phyloP scores from a whole-genome alignment of 2,113 vertebrate genomes.

The Pituophis catenifer region DNA sequence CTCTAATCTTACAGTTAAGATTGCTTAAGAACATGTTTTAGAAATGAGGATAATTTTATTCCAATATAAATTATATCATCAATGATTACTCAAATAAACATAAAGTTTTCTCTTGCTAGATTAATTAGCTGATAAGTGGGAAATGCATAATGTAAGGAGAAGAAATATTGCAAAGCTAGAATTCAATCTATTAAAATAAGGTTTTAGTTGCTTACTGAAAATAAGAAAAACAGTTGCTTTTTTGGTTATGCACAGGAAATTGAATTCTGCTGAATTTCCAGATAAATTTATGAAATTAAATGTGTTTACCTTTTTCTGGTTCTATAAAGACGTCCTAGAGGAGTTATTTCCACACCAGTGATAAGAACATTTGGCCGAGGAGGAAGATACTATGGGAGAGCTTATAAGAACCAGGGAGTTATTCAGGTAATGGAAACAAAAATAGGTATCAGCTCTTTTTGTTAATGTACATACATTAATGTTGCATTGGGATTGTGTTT shows the following conservation, averaged over 20 bases:
- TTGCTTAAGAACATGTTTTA: neutral
- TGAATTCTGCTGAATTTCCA: neutral
- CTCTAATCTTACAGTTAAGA: neutral
- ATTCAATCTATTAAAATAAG: neutral
- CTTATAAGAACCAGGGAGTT: conserved; percentile 84
- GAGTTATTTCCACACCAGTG: conserved; percentile 91
- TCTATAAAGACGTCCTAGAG: conserved; percentile 80
- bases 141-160: neutral
- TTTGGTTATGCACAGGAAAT: neutral
- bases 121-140: neutral
- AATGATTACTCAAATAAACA: neutral
- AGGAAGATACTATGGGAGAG: conserved; percentile 80
- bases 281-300: neutral
- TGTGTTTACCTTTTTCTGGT: conserved; percentile 38
- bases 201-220: neutral
- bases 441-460: neutral
- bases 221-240: neutral
- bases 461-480: neutral
- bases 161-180: neutral
- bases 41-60: too few relatives aligned
- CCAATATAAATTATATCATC: neutral
- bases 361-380: conserved; percentile 91
- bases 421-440: conserved; percentile 75
- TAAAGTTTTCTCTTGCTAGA: neutral
- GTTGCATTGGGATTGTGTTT: neutral